Percentiles rank a stretch among this genome's conserved stretches.
Conservation (phyloP, 2,888 invertebrate species). For the Aphodius sticticus region DNA sequence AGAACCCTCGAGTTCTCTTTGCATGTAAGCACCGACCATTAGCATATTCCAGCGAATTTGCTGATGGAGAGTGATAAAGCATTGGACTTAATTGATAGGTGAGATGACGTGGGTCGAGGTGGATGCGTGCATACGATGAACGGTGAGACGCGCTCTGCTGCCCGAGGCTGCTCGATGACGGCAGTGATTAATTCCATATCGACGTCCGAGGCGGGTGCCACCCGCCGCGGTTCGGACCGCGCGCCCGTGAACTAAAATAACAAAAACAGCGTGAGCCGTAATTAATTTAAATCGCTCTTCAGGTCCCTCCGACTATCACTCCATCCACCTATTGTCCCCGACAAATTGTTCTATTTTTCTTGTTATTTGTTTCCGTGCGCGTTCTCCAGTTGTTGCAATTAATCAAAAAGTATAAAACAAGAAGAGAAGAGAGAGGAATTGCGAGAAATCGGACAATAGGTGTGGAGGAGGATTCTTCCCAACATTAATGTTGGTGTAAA, state of each 20-base stretch:
- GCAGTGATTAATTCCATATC: slow-evolving; percentile 56
- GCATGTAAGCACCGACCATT: too few species aligned
- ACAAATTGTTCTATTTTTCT: background rate
- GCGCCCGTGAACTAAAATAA: slow-evolving; percentile 56
- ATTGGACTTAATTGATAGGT: background rate
- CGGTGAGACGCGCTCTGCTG: background rate
- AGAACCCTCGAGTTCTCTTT: background rate
- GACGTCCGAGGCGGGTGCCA: slow-evolving; percentile 51
- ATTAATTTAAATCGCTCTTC: slow-evolving; percentile 54
- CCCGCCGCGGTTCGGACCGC: slow-evolving; percentile 51
- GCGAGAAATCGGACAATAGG: too few species aligned
- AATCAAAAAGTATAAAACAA: background rate
- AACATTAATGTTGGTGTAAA: too few species aligned
- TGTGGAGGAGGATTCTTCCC: too few species aligned
- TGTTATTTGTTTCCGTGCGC: background rate
- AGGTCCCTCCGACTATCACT: background rate
- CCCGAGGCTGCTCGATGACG: slow-evolving; percentile 39
- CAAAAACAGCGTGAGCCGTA: slow-evolving; percentile 57
- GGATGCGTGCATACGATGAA: background rate
- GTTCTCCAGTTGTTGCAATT: background rate
- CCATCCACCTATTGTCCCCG: background rate
- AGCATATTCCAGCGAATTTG: background rate
- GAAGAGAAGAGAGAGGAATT: too few species aligned
- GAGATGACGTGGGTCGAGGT: slow-evolving; percentile 4
- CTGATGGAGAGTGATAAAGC: background rate